Evolutionary conservation across 2,797 vertebrate species (phyloP), one percentile per base, ranked within the genome.

Genomic region (Adrianichthys oophorus): DNA sequence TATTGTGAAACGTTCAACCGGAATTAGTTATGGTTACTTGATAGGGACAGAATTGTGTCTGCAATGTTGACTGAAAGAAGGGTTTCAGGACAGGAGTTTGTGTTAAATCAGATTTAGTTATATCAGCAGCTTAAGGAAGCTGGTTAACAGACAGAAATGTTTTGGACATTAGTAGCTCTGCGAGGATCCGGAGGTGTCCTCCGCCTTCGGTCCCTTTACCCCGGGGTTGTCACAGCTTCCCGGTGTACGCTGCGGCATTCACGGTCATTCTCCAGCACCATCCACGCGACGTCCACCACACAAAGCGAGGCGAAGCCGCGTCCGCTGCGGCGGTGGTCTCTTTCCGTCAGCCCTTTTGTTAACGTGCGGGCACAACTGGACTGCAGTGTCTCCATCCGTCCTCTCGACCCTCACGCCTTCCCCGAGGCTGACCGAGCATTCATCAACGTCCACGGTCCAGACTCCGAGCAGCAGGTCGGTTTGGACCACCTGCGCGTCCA

Each of bases 381-480:
- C 4, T 97, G 95, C 78, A 91, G 89, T 69, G 85, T 98, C 62
- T 86, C 89, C 5, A 68, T 98, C 48, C 68, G 74, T 2, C 84
- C 95, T 3, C 83, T 96, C 62, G 97, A 98, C 66, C 93, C 90
- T 0, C 92, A 94, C 73, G 51, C 53, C 0, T 92, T 89, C 66
- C 95, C 94, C 0, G 82, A 87, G 19, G 88, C 92, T 0, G 90
- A 96, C 85, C 89, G 90, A 16, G 93, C 92, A 16, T 87, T 94
- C n/a, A 83, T 98, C 4, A 57, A 83, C 0, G 85, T 94, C 5
- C 86, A 76, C 26, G 82, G 91, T 10, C 37, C 79, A 14, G 73
- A 66, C 48, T 41, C 65, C 0, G 72, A 80, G 44, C 82, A 76
- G 53, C 72, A 70, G 24, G 53, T 65, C 42, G 64, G 44, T 45